Evolutionary conservation across 92 coral and sea anemone species (phyloP).

Genomic region (Umimayanthus chanpuru): DNA sequence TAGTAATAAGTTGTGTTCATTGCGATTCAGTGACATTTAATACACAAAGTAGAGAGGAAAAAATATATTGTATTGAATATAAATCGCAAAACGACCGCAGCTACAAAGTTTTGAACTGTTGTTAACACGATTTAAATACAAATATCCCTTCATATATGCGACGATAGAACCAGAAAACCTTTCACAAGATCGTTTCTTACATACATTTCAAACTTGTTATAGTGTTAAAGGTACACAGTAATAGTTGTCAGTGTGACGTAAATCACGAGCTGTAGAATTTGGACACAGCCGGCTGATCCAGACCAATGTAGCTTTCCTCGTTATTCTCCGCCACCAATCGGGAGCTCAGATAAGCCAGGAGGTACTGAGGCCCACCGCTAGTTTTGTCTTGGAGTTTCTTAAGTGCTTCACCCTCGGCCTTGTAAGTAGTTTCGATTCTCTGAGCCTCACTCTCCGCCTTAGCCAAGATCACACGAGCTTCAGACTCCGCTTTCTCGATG

Average conservation of each 20-base stretch:
- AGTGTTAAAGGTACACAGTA: not conserved
- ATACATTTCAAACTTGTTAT: not conserved
- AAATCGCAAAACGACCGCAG: too few relatives aligned
- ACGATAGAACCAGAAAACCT: not conserved
- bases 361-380: not conserved
- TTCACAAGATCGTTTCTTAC: not conserved
- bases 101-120: too few relatives aligned
- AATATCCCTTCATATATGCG: too few relatives aligned
- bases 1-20: too few relatives aligned
- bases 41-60: too few relatives aligned
- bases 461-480: constrained; percentile 31
- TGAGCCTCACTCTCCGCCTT: constrained; percentile 29
- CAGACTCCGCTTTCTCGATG: constrained; percentile 39
- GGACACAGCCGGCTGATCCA: constrained; percentile 5
- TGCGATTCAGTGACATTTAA: too few relatives aligned
- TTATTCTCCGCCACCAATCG: constrained; percentile 13
- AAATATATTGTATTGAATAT: too few relatives aligned
- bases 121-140: too few relatives aligned
- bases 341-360: constrained; percentile 19
- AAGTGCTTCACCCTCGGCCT: constrained; percentile 35
- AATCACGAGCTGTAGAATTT: not conserved
- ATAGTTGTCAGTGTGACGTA: not conserved
- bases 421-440: constrained; percentile 15
- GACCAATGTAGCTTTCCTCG: not conserved
- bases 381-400: not conserved